Base-by-base conservation (phyloP, 2,888 invertebrate genomes). In the Euclidia mi region DNA sequence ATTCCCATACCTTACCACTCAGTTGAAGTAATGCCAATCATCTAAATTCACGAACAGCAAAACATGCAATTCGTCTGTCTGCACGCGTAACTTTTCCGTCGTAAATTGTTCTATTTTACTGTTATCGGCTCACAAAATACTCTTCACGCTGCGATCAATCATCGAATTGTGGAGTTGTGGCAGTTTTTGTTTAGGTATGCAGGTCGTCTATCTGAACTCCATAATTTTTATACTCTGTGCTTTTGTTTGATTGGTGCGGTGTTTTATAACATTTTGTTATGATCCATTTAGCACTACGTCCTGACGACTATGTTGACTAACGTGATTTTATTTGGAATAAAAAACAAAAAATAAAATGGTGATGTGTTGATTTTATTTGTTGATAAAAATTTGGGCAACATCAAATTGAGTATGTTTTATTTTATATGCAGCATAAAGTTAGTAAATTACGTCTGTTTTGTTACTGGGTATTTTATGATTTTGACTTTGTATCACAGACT, bases 31-130 rank as follows among this genome's bases (percentile, higher is more conserved):
- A 73, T 56, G 59, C 56, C 71, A 77, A 74, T 82, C 65, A 65
- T 49, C 57, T 66, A 66, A 71, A 81, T 71, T 74, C 58, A 52
- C 65, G 60, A 53, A 68, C 56, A 55, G 63, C 61, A 61, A 70
- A 78, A 79, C 71, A 72, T 63, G 67, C 70, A 71, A 73, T 79
- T 76, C 60, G 58, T 74, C 48, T 55, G 50, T 47, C 62, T 49
- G 53, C 58, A 65, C 51, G 48, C 18, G 15, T 28, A 68, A 79
- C 56, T 74, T 76, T 69, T 55, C 46, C 68, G 51, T 65, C 73
- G 57, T 81, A 81, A 80, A 82, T 82, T 76, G 69, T 65, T 62
- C 50, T 76, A 71, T 77, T 83, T 80, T 80, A 79, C 60, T 78
- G 78, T 69, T 82, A 83, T 82, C 71, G 70, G 55, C 48, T 60